Conservation (phyloP, 2,888 invertebrate genomes). For the Rhamphomyia laevipes region DNA sequence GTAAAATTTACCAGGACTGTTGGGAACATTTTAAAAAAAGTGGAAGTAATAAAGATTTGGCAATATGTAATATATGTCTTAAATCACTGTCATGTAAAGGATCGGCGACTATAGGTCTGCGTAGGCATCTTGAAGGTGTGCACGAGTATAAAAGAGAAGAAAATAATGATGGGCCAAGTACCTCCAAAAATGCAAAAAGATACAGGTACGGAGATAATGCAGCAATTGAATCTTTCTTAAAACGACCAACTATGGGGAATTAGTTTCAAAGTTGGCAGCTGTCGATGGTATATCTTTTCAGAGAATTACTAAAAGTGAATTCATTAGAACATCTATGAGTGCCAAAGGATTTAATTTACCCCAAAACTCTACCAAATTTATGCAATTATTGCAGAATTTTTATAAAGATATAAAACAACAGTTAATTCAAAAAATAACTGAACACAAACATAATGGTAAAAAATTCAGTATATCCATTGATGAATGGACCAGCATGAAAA, state of each 20-base stretch:
- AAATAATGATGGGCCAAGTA: background rate
- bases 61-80: background rate
- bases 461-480: background rate
- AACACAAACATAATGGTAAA: background rate
- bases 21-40: background rate
- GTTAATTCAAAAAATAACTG: background rate
- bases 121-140: background rate
- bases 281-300: background rate
- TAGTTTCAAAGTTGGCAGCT: background rate
- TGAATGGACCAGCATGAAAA: background rate
- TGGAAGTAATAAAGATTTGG: background rate
- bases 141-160: background rate
- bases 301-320: background rate
- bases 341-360: background rate
- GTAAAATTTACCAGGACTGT: background rate
- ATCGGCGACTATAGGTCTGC: background rate
- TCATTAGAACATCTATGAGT: background rate
- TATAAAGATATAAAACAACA: background rate
- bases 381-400: too few species aligned
- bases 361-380: background rate
- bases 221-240: too few species aligned
- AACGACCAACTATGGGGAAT: background rate
- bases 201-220: background rate
- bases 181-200: background rate
- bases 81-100: background rate